Percentiles rank a stretch among this genome's conserved stretches.
Evolutionary conservation across 1,140 invertebrate genomes (phyloP).

Genomic region (Microvelia longipes): DNA sequence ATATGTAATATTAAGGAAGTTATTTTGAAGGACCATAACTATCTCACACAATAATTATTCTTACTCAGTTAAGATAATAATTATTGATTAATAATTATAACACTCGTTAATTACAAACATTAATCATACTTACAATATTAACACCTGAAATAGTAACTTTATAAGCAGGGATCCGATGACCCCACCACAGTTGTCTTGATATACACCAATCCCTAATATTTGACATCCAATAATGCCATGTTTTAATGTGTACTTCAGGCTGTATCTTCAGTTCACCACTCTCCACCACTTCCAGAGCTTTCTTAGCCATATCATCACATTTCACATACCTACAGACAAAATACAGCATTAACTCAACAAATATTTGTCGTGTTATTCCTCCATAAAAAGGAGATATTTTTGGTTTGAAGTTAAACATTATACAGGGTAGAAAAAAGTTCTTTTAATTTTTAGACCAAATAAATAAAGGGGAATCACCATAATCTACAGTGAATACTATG

Average conservation of each 20-base stretch:
- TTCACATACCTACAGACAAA: slow-evolving; percentile 41
- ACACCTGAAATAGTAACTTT: slow-evolving; percentile 48
- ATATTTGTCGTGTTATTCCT: neutral
- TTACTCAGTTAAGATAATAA: too few species aligned
- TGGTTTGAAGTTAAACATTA: too few species aligned
- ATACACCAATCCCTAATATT: slow-evolving; percentile 85
- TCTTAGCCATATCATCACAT: slow-evolving; percentile 66
- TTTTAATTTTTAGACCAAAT: too few species aligned
- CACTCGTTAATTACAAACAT: slow-evolving; percentile 63
- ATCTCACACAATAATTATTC: too few species aligned
- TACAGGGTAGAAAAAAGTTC: too few species aligned
- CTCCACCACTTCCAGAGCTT: slow-evolving; percentile 64
- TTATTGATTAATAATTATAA: too few species aligned
- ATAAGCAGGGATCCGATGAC: slow-evolving; percentile 95
- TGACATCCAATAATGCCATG: slow-evolving; percentile 92
- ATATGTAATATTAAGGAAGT: too few species aligned
- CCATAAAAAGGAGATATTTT: too few species aligned
- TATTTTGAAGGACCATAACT: too few species aligned
- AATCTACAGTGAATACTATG: too few species aligned
- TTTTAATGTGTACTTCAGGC: slow-evolving; percentile 82
- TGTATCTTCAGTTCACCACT: slow-evolving; percentile 77
- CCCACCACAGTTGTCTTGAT: slow-evolving; percentile 98
- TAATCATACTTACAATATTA: slow-evolving; percentile 77
- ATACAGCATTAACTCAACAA: neutral
- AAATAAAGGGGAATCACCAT: too few species aligned